These are phyloP conservation scores for Trisateles emortualis DNA, from an alignment of 2,888 invertebrate genomes.

Conservation along the genomic window DNA sequence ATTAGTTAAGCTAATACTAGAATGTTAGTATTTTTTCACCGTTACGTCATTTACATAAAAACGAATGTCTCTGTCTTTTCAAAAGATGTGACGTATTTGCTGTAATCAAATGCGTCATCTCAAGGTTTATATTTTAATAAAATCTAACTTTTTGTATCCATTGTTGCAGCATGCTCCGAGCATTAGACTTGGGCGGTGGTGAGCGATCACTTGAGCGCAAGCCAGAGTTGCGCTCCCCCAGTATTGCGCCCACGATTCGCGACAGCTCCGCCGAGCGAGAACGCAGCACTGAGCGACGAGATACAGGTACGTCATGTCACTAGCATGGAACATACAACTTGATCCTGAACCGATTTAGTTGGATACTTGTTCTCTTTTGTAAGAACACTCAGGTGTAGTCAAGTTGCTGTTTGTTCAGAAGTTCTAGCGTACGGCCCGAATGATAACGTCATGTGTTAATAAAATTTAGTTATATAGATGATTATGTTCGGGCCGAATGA, in stretches of 20 bases:
- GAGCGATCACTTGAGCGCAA: conserved; percentile 72
- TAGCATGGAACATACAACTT: conserved; percentile 25
- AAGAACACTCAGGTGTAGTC: conserved; percentile 15
- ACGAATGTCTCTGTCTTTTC: not conserved
- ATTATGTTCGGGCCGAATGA: conserved; percentile 23
- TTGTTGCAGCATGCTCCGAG: conserved; percentile 90
- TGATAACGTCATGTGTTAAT: conserved; percentile 4
- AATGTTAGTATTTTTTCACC: too few species aligned
- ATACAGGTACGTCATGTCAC: conserved; percentile 77
- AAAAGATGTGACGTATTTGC: not conserved
- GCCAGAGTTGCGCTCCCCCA: conserved; percentile 82
- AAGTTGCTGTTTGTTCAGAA: conserved; percentile 17
- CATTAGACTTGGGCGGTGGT: conserved; percentile 89
- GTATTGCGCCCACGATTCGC: conserved; percentile 62
- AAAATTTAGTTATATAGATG: not conserved
- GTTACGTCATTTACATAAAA: too few species aligned
- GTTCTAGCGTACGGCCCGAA: conserved; percentile 30
- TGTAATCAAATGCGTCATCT: not conserved
- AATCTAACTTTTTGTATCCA: conserved; percentile 8
- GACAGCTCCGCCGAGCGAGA: conserved; percentile 74
- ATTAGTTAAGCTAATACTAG: too few species aligned
- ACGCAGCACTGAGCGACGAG: conserved; percentile 74
- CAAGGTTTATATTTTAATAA: not conserved
- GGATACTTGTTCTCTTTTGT: not conserved
- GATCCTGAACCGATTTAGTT: conserved; percentile 6